Evolutionary conservation across 2,113 vertebrate genomes (phyloP).

Genomic region (Scalopus aquaticus): DNA sequence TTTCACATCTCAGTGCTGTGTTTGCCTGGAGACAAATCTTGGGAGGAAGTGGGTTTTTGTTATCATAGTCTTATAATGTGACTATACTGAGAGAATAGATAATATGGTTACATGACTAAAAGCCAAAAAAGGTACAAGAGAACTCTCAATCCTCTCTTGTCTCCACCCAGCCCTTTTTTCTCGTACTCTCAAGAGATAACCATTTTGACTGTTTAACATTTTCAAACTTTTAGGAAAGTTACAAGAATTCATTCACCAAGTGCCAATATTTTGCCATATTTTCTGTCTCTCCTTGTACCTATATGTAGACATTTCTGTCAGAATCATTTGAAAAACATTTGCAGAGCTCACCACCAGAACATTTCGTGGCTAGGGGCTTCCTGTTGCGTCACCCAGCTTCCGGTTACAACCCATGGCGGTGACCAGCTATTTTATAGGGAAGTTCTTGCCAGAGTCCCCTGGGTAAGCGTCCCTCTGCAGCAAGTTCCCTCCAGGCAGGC

Average conservation of each 20-base stretch:
- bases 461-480: not conserved
- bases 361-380: not conserved
- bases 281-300: not conserved
- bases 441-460: too few species aligned
- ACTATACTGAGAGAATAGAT: not conserved
- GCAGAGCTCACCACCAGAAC: not conserved
- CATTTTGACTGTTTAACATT: not conserved
- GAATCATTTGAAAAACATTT: not conserved
- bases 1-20: not conserved
- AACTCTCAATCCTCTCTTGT: not conserved
- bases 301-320: not conserved
- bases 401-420: not conserved
- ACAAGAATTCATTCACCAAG: not conserved
- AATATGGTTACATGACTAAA: not conserved
- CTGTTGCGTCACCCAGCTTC: not conserved
- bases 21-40: not conserved
- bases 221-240: not conserved
- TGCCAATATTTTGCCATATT: not conserved
- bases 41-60: not conserved
- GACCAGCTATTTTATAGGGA: not conserved
- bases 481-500: not conserved
- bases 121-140: not conserved
- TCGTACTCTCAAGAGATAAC: not conserved
- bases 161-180: not conserved
- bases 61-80: not conserved